Conservation (phyloP, 2,888 invertebrate species). For the Napeogenes sylphis region DNA sequence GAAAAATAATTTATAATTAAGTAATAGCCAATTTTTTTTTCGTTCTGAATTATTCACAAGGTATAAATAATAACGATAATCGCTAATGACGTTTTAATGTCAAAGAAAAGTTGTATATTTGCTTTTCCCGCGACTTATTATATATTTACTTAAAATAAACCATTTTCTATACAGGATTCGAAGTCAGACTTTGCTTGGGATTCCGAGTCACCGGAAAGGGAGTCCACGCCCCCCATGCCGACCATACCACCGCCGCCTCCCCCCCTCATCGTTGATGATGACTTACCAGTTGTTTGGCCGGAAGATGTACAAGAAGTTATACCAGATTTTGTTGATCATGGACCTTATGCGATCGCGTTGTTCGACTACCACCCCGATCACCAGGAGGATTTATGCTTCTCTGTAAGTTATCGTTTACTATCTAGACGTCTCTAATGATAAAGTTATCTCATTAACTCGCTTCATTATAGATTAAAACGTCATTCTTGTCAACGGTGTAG, state of each 20-base stretch:
- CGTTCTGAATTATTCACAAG: no score
- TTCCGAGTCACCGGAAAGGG: slow-evolving; percentile 55
- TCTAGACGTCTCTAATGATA: no score
- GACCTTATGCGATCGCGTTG: slow-evolving; percentile 86
- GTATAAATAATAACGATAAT: no score
- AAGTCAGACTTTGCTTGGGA: slow-evolving; percentile 57
- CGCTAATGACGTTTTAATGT: no score
- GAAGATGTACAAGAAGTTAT: slow-evolving; percentile 35
- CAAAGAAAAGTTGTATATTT: no score
- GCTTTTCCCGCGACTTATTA: no score
- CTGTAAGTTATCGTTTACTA: slow-evolving; percentile 73
- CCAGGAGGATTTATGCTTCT: slow-evolving; percentile 87
- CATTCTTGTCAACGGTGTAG: no score
- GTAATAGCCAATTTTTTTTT: no score
- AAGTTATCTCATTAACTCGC: not conserved
- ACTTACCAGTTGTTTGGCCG: slow-evolving; percentile 50
- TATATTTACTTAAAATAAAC: no score
- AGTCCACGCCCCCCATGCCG: slow-evolving; percentile 87
- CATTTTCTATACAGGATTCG: slow-evolving; percentile 47
- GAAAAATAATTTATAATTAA: no score
- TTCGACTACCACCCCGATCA: slow-evolving; percentile 87
- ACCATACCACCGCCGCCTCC: slow-evolving; percentile 87
- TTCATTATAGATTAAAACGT: not conserved
- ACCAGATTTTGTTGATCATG: slow-evolving; percentile 46
- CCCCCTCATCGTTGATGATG: slow-evolving; percentile 69